A percentile compares a stretch with the other conserved stretches of the same genome.
phyloP scores from a whole-genome alignment of 2,888 invertebrate genomes.

The Dicycla oo region DNA sequence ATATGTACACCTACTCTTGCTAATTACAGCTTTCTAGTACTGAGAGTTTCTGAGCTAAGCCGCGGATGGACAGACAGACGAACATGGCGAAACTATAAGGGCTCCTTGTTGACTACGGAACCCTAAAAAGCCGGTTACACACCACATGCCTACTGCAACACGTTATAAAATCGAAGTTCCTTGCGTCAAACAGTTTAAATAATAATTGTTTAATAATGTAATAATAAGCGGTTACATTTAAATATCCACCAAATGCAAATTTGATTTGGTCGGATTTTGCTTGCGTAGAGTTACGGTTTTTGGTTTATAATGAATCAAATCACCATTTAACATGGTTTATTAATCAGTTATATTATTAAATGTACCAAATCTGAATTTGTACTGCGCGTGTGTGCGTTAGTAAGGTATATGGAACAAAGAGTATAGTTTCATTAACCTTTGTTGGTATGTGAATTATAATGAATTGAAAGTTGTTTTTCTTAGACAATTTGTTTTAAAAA shows the following conservation, averaged over 20 bases:
- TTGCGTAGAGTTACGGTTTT: constrained; percentile 68
- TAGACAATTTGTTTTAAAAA: no score
- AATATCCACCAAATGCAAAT: constrained; percentile 72
- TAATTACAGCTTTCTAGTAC: no score
- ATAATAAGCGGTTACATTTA: constrained; percentile 63
- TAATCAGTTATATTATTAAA: constrained; percentile 51
- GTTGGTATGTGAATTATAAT: not conserved
- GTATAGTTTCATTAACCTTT: constrained; percentile 6
- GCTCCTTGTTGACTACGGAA: no score
- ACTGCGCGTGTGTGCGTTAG: constrained; percentile 20
- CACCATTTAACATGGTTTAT: constrained; percentile 66
- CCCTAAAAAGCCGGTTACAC: not conserved
- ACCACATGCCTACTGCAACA: not conserved
- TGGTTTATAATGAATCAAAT: constrained; percentile 71
- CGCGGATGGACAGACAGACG: no score
- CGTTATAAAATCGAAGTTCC: constrained; percentile 30
- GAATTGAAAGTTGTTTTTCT: not conserved
- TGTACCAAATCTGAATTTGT: constrained; percentile 40
- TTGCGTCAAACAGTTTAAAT: constrained; percentile 51
- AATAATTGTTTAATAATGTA: constrained; percentile 63
- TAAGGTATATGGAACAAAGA: constrained; percentile 35
- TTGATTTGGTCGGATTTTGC: constrained; percentile 68
- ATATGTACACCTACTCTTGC: no score
- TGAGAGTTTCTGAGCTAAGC: no score
- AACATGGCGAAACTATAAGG: no score